phyloP scores from a whole-genome alignment of 2,888 invertebrate species.

The Pycnomerus fuliginosus region DNA sequence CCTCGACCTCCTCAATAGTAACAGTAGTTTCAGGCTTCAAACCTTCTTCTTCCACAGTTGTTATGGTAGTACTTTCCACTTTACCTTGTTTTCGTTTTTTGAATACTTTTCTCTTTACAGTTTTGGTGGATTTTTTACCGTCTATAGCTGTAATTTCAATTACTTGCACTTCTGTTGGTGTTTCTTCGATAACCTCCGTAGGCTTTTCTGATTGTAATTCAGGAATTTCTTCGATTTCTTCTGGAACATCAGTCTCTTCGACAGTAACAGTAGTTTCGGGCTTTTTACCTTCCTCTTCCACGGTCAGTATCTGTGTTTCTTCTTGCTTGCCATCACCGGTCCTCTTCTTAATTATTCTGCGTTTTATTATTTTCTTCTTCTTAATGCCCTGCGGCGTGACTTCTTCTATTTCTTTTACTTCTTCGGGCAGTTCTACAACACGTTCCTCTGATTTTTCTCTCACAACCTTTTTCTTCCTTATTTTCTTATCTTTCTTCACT shows the following conservation, averaged over 20 bases:
- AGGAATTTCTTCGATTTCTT: conserved; percentile 32
- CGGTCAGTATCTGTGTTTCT: conserved; percentile 42
- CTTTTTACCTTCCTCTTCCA: conserved; percentile 24
- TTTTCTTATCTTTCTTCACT: conserved; percentile 50
- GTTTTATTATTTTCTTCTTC: conserved; percentile 49
- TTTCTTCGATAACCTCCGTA: conserved; percentile 30
- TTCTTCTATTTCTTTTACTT: conserved; percentile 38
- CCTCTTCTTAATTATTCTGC: conserved; percentile 54
- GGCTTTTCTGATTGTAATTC: conserved; percentile 13
- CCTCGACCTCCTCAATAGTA: conserved; percentile 40
- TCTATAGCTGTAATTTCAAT: conserved; percentile 22
- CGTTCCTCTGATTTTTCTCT: conserved; percentile 19
- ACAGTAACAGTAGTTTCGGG: conserved; percentile 7
- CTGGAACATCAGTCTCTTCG: conserved; percentile 24
- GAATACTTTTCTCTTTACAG: conserved; percentile 45
- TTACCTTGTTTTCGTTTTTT: conserved; percentile 45
- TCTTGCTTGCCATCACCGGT: conserved; percentile 47
- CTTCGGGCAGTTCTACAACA: conserved; percentile 34
- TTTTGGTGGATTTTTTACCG: conserved; percentile 34
- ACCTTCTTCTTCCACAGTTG: conserved; percentile 40
- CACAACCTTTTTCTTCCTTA: conserved; percentile 36
- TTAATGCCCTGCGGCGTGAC: conserved; percentile 48
- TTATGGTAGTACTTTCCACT: conserved; percentile 44
- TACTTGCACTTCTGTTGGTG: conserved; percentile 36
- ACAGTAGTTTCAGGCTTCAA: conserved; percentile 37